phyloP scores from a whole-genome alignment of 1,140 invertebrate genomes.

The Planococcus citri region DNA sequence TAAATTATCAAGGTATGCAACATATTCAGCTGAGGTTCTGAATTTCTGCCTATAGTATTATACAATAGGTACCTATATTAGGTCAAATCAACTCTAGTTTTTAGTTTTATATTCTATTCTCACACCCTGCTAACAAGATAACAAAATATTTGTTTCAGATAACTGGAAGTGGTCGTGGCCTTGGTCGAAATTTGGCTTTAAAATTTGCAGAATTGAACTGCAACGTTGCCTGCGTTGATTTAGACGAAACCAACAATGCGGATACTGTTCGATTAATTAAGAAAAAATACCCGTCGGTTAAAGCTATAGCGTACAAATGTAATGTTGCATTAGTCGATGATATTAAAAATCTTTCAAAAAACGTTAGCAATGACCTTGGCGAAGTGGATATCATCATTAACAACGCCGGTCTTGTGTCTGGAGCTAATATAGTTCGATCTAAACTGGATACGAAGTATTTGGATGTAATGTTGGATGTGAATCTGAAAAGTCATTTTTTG shows the following conservation, averaged over 20 bases:
- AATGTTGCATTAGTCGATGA: slow-evolving; percentile 32
- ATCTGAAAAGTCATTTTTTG: slow-evolving; percentile 31
- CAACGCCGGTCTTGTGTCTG: slow-evolving; percentile 31
- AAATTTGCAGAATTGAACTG: slow-evolving; percentile 47
- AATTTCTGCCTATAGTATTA: too few species aligned
- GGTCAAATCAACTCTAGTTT: too few species aligned
- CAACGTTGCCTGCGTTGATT: slow-evolving; percentile 51
- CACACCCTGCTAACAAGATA: too few species aligned
- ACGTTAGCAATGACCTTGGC: slow-evolving; percentile 27
- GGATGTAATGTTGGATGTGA: slow-evolving; percentile 29
- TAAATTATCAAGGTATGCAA: too few species aligned
- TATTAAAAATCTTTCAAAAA: slow-evolving; percentile 26
- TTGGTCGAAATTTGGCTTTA: slow-evolving; percentile 51
- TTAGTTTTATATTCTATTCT: too few species aligned
- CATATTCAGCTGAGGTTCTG: too few species aligned
- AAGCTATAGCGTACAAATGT: slow-evolving; percentile 30
- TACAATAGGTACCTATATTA: too few species aligned
- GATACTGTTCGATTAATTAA: slow-evolving; percentile 37
- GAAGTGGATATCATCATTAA: slow-evolving; percentile 30
- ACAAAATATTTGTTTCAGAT: too few species aligned
- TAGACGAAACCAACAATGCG: slow-evolving; percentile 40
- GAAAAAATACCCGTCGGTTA: slow-evolving; percentile 24
- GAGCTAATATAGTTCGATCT: slow-evolving; percentile 25
- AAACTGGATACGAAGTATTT: slow-evolving; percentile 23
- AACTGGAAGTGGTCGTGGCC: slow-evolving; percentile 53